Evolutionary conservation across 2,888 invertebrate genomes (phyloP).

Genomic region (Spodoptera picta): DNA sequence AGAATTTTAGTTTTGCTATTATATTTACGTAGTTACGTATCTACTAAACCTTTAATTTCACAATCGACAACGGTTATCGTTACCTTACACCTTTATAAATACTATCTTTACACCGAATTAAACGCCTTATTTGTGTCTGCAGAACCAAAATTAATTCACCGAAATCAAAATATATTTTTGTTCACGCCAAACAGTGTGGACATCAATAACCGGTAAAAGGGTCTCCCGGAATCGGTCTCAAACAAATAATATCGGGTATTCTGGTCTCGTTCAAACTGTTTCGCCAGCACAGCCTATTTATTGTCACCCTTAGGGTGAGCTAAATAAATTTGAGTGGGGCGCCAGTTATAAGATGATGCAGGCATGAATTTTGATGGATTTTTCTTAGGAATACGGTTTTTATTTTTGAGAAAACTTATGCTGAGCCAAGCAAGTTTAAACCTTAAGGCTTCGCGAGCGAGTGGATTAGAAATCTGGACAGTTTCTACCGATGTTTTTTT

Average conservation of each 20-base stretch:
- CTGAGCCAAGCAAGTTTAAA: too few species aligned
- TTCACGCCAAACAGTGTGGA: slow-evolving; percentile 15
- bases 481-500: too few species aligned
- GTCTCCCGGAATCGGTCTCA: slow-evolving; percentile 40
- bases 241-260: slow-evolving; percentile 69
- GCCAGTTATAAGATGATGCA: slow-evolving; percentile 50
- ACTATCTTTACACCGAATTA: too few species aligned
- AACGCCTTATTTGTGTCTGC: too few species aligned
- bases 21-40: too few species aligned
- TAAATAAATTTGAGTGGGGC: slow-evolving; percentile 69
- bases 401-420: slow-evolving; percentile 6
- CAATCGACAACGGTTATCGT: too few species aligned
- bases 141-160: not conserved
- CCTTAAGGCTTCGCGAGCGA: too few species aligned
- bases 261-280: slow-evolving; percentile 78
- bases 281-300: slow-evolving; percentile 72
- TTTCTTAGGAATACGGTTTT: slow-evolving; percentile 4
- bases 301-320: slow-evolving; percentile 74
- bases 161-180: slow-evolving; percentile 4
- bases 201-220: slow-evolving; percentile 46
- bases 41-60: too few species aligned
- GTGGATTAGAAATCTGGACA: too few species aligned
- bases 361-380: slow-evolving; percentile 38
- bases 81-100: too few species aligned
- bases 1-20: too few species aligned